These are phyloP conservation scores for Apeira syringaria DNA, from an alignment of 2,888 invertebrate genomes.

Conservation along the genomic window DNA sequence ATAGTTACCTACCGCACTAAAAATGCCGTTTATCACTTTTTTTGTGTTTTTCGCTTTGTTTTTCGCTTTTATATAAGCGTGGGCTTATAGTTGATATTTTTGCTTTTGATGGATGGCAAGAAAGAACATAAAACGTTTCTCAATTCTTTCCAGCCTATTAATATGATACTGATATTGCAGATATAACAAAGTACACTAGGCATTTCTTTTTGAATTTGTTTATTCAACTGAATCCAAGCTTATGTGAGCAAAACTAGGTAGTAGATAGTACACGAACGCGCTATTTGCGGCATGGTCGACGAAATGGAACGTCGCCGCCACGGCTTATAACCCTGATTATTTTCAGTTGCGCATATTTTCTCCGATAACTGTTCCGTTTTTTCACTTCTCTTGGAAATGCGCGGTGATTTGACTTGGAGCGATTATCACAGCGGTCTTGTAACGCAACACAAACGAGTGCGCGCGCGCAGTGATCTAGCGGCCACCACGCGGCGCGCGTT, in stretches of 20 bases:
- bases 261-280: conserved; percentile 9
- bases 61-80: too few species aligned
- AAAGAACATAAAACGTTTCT: too few species aligned
- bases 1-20: too few species aligned
- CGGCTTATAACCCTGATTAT: conserved; percentile 63
- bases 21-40: too few species aligned
- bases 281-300: conserved; percentile 24
- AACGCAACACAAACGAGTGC: conserved; percentile 31
- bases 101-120: too few species aligned
- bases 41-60: too few species aligned
- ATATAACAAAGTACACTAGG: too few species aligned
- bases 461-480: conserved; percentile 57
- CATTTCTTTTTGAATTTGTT: too few species aligned
- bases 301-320: conserved; percentile 38
- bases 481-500: conserved; percentile 58
- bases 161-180: too few species aligned
- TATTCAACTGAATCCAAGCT: too few species aligned
- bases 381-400: conserved; percentile 73
- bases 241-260: background rate
- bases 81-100: too few species aligned
- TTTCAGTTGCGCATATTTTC: conserved; percentile 70
- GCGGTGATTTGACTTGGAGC: conserved; percentile 67
- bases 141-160: too few species aligned
- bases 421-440: conserved; percentile 52
- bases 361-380: conserved; percentile 69